Evolutionary conservation across 2,888 invertebrate species (phyloP).

Genomic region (Ichneumoninae sp.): DNA sequence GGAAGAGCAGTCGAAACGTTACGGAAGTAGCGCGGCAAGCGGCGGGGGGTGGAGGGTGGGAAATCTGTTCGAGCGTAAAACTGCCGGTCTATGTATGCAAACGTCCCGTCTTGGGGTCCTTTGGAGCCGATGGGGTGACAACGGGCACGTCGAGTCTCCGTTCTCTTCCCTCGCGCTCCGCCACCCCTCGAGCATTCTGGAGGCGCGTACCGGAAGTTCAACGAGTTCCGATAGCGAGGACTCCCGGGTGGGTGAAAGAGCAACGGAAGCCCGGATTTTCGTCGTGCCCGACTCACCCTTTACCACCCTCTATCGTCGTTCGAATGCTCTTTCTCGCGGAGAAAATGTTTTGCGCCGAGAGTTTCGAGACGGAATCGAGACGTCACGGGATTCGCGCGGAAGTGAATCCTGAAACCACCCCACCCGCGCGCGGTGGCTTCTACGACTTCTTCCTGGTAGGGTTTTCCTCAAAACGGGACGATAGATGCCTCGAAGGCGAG

Average conservation of each 20-base stretch:
- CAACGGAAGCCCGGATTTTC: conserved; percentile 66
- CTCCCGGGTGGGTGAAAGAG: conserved; percentile 48
- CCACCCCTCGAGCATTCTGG: conserved; percentile 54
- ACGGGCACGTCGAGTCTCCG: conserved; percentile 76
- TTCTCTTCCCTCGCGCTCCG: conserved; percentile 29
- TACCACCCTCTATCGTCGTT: conserved; percentile 17
- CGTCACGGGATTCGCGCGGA: conserved; percentile 46
- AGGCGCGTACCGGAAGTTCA: conserved; percentile 62
- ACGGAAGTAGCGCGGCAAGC: conserved; percentile 31
- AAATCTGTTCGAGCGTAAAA: conserved; percentile 83
- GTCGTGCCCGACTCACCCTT: conserved; percentile 28
- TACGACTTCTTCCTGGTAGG: conserved; percentile 39
- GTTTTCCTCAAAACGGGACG: conserved; percentile 73
- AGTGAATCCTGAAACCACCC: conserved; percentile 57
- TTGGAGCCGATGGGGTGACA: conserved; percentile 83
- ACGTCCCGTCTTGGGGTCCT: conserved; percentile 78
- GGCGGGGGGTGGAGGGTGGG: conserved; percentile 42
- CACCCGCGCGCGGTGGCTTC: conserved; percentile 41
- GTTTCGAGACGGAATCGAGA: conserved; percentile 43
- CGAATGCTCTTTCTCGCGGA: conserved; percentile 51
- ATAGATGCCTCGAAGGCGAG: conserved; percentile 78
- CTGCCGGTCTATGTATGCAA: conserved; percentile 83
- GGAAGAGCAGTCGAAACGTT: conserved; percentile 42
- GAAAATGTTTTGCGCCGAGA: conserved; percentile 48
- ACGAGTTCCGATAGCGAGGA: conserved; percentile 63